phyloP scores from a whole-genome alignment of 2,888 invertebrate species.

The Calephelis perditalis region DNA sequence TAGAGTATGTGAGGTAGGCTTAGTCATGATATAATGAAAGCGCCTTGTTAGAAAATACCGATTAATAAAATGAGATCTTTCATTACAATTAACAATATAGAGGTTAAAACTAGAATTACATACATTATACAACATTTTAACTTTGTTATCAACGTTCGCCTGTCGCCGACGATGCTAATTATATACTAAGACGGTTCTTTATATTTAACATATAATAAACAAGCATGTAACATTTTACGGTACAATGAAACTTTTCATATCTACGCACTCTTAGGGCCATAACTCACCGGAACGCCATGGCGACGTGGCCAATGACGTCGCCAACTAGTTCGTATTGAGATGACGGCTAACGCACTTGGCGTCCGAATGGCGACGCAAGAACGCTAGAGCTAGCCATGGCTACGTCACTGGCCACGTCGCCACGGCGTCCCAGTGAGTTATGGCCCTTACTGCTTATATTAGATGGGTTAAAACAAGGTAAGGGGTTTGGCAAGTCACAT shows the following conservation, averaged over 20 bases:
- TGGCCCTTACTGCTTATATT: slow-evolving; percentile 23
- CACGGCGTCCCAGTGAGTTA: too few species aligned
- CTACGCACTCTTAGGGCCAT: slow-evolving; percentile 33
- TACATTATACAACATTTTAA: slow-evolving; percentile 75
- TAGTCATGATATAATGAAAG: slow-evolving; percentile 78
- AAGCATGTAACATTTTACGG: slow-evolving; percentile 59
- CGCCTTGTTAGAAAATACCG: slow-evolving; percentile 79
- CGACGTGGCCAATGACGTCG: too few species aligned
- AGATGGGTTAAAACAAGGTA: not conserved
- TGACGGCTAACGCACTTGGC: too few species aligned
- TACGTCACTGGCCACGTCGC: too few species aligned
- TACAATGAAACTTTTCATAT: slow-evolving; percentile 61
- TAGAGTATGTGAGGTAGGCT: slow-evolving; percentile 76
- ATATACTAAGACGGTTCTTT: slow-evolving; percentile 49
- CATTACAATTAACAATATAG: slow-evolving; percentile 77
- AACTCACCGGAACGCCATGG: too few species aligned
- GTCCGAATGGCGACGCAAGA: too few species aligned
- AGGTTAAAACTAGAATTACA: slow-evolving; percentile 75
- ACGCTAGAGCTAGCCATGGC: too few species aligned
- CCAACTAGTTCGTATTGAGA: too few species aligned
- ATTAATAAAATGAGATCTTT: slow-evolving; percentile 79
- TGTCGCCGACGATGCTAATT: slow-evolving; percentile 44
- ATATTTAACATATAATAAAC: slow-evolving; percentile 50
- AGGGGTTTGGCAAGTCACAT: slow-evolving; percentile 29
- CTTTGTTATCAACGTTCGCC: slow-evolving; percentile 63